Base-by-base conservation (phyloP, 2,113 vertebrate species). In the Tenebrosternarchus preto region DNA sequence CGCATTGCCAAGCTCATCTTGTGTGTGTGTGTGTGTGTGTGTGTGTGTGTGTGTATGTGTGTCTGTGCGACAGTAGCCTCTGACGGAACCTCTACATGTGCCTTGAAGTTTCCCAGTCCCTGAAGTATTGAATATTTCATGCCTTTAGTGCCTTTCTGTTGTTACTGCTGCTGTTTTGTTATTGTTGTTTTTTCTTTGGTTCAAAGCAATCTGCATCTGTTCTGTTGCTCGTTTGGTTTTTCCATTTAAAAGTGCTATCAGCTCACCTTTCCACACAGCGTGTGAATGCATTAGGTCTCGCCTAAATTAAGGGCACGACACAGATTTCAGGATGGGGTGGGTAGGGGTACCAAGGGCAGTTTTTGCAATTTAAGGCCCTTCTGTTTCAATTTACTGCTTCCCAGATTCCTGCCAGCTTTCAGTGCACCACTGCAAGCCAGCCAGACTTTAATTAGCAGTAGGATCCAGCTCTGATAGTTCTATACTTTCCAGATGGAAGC, bases 231-330 rank as follows among this genome's bases (percentile, higher is more conserved):
- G 25, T 72, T 78, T 57, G 22, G n/a, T 80, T 74, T 77, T 86
- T 81, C 53, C 53, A 68, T 39, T 81, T 75, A 72, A 77, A 74
- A 79, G 69, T 71, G 63, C 78, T 82, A 80, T 85, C 55, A 76
- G 76, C 82, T 82, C 83, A 84, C 72, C 74, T 76, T 78, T 76
- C 74, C 57, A 73, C 80, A 76, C 83, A 78, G 72, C 76, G 72
- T 29, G 64, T 77, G 81, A 83, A 77, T 77, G 84, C 80, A 86
- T 83, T 80, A 82, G 73, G 53, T 50, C 53, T 68, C 63, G 82
- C 83, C 78, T 76, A 82, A 85, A 87, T 88, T 84, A 86, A 77
- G 82, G 84, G 72, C 43, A 12, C 25, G 63, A 72, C 81, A 80
- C 66, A 83, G 82, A 87, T 88, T 87, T 85, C 76, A 72, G 66